A percentile compares a stretch with the other conserved stretches of the same genome.
Evolutionary conservation across 2,888 invertebrate genomes (phyloP).

Genomic region (Hoplodrina ambigua): DNA sequence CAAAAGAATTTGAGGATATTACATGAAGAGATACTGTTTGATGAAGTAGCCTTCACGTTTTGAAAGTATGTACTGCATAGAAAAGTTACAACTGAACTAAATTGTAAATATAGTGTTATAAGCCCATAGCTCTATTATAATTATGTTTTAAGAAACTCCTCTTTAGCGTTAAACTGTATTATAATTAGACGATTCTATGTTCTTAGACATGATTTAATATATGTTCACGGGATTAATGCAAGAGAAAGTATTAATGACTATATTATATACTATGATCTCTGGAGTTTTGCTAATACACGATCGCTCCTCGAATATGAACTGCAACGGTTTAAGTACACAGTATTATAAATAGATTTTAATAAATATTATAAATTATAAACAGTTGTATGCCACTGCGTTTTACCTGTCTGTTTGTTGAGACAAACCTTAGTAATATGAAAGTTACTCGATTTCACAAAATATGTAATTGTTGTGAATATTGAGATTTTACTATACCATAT

Average conservation of each 20-base stretch:
- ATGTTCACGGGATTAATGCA: constrained; percentile 58
- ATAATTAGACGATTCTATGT: constrained; percentile 57
- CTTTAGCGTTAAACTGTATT: constrained; percentile 59
- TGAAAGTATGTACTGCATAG: constrained; percentile 37
- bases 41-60: constrained; percentile 23
- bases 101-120: constrained; percentile 61
- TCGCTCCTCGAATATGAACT: constrained; percentile 71
- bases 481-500: constrained; percentile 1
- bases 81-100: constrained; percentile 43
- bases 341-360: constrained; percentile 69
- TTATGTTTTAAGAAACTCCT: constrained; percentile 49
- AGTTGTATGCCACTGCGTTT: constrained; percentile 36
- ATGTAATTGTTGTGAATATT: constrained; percentile 5
- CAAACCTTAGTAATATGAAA: neutral
- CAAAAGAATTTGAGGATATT: constrained; percentile 5
- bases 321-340: constrained; percentile 75
- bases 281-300: constrained; percentile 60
- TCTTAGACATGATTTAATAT: constrained; percentile 54
- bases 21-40: constrained; percentile 5
- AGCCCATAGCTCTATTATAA: constrained; percentile 44
- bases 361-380: constrained; percentile 40
- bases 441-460: neutral
- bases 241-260: constrained; percentile 66
- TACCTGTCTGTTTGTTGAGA: constrained; percentile 19
- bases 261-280: constrained; percentile 69